A percentile compares a stretch with the other conserved stretches of the same genome.
These are phyloP conservation scores for Sinentomon sp. DNA, from an alignment of 2,888 invertebrate genomes.

Conservation along the genomic window DNA sequence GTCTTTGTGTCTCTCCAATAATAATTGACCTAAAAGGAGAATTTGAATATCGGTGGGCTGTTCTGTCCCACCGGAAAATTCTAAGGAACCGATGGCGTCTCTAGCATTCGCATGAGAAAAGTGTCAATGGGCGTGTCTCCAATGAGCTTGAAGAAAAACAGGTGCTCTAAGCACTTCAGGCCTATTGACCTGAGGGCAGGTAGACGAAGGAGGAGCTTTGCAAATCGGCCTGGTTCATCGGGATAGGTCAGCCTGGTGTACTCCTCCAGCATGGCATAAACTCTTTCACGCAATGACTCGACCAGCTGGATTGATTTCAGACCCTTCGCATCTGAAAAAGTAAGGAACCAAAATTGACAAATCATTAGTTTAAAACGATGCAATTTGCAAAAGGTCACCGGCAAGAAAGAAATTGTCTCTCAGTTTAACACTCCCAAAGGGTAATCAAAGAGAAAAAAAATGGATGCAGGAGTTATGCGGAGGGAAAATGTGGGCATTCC, in stretches of 20 bases:
- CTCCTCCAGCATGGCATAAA: slow-evolving; percentile 78
- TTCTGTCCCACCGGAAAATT: no score
- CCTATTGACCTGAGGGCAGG: slow-evolving; percentile 74
- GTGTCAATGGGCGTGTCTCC: slow-evolving; percentile 61
- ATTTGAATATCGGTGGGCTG: no score
- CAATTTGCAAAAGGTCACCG: no score
- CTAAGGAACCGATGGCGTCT: slow-evolving; percentile 27
- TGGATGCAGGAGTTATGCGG: no score
- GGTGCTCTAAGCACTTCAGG: slow-evolving; percentile 75
- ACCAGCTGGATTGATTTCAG: slow-evolving; percentile 54
- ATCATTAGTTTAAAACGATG: no score
- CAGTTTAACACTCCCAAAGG: no score
- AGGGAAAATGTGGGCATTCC: no score
- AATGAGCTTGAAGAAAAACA: slow-evolving; percentile 77
- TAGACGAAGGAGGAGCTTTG: slow-evolving; percentile 63
- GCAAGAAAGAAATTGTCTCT: no score
- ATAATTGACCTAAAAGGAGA: no score
- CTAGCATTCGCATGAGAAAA: slow-evolving; percentile 54
- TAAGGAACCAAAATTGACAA: no score
- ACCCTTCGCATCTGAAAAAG: slow-evolving; percentile 49
- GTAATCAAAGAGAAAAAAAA: no score
- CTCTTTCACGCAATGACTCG: slow-evolving; percentile 70
- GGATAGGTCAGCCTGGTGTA: slow-evolving; percentile 69
- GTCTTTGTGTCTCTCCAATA: no score
- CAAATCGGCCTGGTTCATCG: slow-evolving; percentile 78